Percentiles rank a stretch among this genome's conserved stretches.
Conservation (phyloP, 2,113 vertebrate genomes). For the Enhydra lutris region DNA sequence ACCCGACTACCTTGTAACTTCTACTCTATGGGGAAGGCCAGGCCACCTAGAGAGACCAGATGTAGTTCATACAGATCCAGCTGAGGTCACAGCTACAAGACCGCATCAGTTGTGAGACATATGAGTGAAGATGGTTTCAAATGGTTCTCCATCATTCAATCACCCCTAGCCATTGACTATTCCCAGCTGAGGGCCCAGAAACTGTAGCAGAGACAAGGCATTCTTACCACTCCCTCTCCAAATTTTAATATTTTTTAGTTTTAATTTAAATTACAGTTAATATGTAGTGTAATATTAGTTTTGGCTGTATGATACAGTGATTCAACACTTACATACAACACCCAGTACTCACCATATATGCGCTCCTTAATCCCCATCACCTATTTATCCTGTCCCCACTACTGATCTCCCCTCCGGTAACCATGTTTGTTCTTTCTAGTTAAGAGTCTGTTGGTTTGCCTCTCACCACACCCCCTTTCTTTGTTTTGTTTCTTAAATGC, state of each 20-base stretch:
- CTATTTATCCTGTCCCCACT: not conserved
- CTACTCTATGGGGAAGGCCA: not conserved
- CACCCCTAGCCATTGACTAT: rapidly evolving
- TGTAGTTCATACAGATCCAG: not conserved
- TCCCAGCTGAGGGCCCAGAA: not conserved
- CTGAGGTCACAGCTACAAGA: not conserved
- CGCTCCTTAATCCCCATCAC: not conserved
- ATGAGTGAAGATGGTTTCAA: not conserved
- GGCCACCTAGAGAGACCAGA: not conserved
- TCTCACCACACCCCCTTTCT: not conserved
- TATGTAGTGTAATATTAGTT: not conserved
- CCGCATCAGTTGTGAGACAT: too few species aligned
- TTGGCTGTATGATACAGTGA: not conserved
- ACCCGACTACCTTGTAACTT: not conserved
- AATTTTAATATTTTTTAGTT: not conserved
- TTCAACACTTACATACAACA: not conserved
- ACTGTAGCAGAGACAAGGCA: not conserved
- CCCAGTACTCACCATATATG: not conserved
- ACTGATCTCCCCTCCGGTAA: not conserved
- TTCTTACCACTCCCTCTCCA: not conserved
- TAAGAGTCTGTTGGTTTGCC: not conserved
- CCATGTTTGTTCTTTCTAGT: not conserved
- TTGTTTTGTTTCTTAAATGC: not conserved
- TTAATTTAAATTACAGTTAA: not conserved
- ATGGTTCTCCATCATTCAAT: not conserved